Conservation (phyloP, 2,888 invertebrate genomes). For the Cloeon dipterum region DNA sequence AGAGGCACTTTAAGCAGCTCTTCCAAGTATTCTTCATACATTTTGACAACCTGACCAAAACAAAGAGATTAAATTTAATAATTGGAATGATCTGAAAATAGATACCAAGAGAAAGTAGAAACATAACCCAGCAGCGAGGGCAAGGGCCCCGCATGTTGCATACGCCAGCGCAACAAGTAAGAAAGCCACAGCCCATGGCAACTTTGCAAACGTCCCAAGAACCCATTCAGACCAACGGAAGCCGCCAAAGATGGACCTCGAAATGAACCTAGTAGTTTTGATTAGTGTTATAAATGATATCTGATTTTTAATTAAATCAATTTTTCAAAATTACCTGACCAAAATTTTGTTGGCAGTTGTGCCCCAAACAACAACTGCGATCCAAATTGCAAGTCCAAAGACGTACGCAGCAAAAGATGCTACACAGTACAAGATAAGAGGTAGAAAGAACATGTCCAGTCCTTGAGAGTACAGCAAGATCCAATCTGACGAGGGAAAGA, state of each 20-base stretch:
- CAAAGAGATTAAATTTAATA: no score
- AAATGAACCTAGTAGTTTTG: constrained; percentile 24
- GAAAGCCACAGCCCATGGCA: constrained; percentile 42
- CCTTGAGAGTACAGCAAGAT: constrained; percentile 7
- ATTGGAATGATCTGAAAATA: constrained; percentile 4
- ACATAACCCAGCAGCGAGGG: constrained; percentile 35
- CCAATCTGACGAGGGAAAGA: constrained; percentile 9
- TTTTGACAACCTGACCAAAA: constrained; percentile 47
- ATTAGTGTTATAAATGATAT: constrained; percentile 7
- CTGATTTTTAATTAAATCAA: neutral
- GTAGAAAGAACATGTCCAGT: constrained; percentile 23
- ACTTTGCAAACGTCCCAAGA: constrained; percentile 36
- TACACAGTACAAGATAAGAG: constrained; percentile 34
- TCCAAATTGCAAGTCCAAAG: constrained; percentile 25
- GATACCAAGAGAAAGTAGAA: constrained; percentile 44
- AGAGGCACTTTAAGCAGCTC: constrained; percentile 28
- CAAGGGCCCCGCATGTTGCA: constrained; percentile 49
- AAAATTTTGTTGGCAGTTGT: constrained; percentile 41
- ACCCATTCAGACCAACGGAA: constrained; percentile 32
- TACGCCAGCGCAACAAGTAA: constrained; percentile 35
- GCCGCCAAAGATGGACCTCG: constrained; percentile 22
- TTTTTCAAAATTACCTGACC: constrained; percentile 27
- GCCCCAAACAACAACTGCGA: constrained; percentile 38
- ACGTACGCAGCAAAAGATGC: constrained; percentile 27
- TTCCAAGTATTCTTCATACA: constrained; percentile 53